phyloP scores from a whole-genome alignment of 2,797 vertebrate species.

The Galagoides demidoff region DNA sequence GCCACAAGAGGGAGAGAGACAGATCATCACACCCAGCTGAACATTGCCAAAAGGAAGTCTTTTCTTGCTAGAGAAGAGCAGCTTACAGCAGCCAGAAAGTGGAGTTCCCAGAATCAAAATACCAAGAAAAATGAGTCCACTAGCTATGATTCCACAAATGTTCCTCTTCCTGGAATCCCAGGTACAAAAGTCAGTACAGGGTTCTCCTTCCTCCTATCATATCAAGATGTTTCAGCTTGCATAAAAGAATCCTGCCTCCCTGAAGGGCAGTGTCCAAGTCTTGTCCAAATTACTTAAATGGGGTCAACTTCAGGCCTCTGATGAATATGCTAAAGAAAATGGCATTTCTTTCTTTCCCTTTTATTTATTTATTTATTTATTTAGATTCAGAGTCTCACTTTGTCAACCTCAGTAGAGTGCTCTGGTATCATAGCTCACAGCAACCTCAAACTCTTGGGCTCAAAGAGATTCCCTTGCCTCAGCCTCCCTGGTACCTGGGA shows the following conservation, averaged over 20 bases:
- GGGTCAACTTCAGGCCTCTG: not conserved
- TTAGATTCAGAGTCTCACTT: no score
- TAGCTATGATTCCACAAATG: not conserved
- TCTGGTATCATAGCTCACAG: no score
- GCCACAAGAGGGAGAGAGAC: not conserved
- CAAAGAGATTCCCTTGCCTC: no score
- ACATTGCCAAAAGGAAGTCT: not conserved
- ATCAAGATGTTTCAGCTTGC: not conserved
- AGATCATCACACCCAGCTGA: not conserved
- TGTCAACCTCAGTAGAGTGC: no score
- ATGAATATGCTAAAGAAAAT: not conserved
- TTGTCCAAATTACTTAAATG: not conserved
- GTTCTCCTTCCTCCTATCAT: not conserved
- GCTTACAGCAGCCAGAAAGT: not conserved
- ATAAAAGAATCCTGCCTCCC: not conserved
- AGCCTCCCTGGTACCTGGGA: no score
- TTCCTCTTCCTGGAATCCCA: not conserved
- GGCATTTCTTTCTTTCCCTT: not conserved
- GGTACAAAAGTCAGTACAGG: not conserved
- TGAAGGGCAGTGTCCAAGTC: not conserved
- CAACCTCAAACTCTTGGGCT: no score
- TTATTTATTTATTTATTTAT: no score
- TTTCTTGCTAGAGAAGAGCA: not conserved
- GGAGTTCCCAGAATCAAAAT: conserved; percentile 18
- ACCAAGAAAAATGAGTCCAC: not conserved